Percentiles rank a stretch among this genome's conserved stretches.
Conservation (phyloP, 1,140 invertebrate genomes). For the Littorina saxatilis region DNA sequence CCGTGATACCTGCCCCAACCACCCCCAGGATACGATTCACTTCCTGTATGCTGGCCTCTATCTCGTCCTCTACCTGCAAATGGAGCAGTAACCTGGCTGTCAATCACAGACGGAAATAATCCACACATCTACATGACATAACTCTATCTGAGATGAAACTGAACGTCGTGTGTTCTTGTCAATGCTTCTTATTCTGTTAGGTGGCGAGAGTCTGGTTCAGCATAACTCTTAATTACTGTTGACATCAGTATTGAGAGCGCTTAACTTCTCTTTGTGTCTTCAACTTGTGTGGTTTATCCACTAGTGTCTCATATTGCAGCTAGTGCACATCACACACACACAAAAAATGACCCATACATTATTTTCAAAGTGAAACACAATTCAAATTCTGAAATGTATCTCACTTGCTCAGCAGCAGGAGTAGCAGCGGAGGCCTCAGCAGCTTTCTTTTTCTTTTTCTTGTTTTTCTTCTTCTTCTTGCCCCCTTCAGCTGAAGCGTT, state of each 20-base stretch:
- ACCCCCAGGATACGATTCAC: conserved; percentile 85
- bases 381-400: background rate
- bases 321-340: background rate
- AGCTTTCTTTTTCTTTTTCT: conserved; percentile 80
- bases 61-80: conserved; percentile 81
- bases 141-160: background rate
- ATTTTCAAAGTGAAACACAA: background rate
- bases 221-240: background rate
- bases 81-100: background rate
- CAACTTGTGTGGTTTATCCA: too few relatives aligned
- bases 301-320: too few relatives aligned
- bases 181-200: background rate
- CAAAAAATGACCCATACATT: background rate
- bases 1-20: conserved; percentile 72
- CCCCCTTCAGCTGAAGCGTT: conserved; percentile 62
- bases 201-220: background rate
- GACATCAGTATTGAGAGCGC: too few relatives aligned
- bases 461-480: conserved; percentile 75
- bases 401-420: conserved; percentile 52
- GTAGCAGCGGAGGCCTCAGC: conserved; percentile 79
- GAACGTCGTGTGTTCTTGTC: background rate
- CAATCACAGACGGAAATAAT: background rate
- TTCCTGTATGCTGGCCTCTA: conserved; percentile 84
- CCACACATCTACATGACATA: background rate
- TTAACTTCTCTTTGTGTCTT: too few relatives aligned